Percentiles rank a stretch among this genome's conserved stretches.
These are phyloP conservation scores for Plectrocnemia conspersa DNA, from an alignment of 1,140 invertebrate genomes.

Conservation along the genomic window DNA sequence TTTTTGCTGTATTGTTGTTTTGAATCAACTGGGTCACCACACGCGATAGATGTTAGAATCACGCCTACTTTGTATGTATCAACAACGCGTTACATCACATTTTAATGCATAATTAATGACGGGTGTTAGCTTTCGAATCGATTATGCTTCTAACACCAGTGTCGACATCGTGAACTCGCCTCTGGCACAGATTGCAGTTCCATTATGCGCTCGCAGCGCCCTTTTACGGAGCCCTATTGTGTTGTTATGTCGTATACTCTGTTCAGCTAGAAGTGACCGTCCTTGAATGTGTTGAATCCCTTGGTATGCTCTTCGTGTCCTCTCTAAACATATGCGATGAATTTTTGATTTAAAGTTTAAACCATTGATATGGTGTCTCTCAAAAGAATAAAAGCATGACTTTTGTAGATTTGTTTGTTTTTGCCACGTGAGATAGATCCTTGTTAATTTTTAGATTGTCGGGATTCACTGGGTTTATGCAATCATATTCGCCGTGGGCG, in stretches of 20 bases:
- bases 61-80: slow-evolving; percentile 13
- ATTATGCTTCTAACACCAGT: slow-evolving; percentile 14
- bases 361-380: neutral
- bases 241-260: neutral
- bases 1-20: slow-evolving; percentile 4
- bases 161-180: slow-evolving; percentile 13
- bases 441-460: no score
- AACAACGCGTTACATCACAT: slow-evolving; percentile 10
- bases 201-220: neutral
- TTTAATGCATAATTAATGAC: slow-evolving; percentile 20
- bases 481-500: neutral
- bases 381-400: no score
- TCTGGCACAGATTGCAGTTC: neutral
- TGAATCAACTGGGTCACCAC: slow-evolving; percentile 11
- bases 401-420: no score
- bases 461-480: neutral
- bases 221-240: neutral
- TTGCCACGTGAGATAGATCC: no score
- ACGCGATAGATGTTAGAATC: no score
- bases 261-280: no score
- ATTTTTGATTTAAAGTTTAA: no score
- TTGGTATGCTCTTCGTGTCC: no score
- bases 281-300: neutral
- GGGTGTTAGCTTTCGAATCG: slow-evolving; percentile 12
- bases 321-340: no score